These are phyloP conservation scores for Lasiurus borealis DNA, from an alignment of 2,113 vertebrate genomes.

Conservation along the genomic window DNA sequence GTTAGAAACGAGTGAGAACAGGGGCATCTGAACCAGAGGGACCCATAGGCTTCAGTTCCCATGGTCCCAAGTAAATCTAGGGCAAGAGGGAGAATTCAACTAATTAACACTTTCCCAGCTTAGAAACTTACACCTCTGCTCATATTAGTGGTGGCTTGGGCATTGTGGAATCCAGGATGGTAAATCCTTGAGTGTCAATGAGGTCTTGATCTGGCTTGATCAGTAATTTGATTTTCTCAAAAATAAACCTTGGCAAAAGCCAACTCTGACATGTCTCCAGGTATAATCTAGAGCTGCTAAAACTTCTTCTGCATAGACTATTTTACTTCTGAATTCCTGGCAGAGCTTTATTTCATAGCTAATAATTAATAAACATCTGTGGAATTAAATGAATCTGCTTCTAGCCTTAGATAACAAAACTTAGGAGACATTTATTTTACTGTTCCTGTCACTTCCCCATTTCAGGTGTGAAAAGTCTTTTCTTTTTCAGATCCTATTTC, in stretches of 20 bases:
- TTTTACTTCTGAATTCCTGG: background rate
- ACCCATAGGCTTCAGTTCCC: background rate
- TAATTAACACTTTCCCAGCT: background rate
- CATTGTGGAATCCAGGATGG: background rate
- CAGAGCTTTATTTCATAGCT: background rate
- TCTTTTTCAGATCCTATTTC: background rate
- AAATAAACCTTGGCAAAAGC: background rate
- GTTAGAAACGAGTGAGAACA: background rate
- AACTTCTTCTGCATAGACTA: background rate
- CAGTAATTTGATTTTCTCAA: background rate
- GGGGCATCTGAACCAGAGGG: background rate
- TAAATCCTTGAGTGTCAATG: background rate
- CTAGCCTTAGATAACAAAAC: background rate
- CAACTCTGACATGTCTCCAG: background rate
- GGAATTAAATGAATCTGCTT: background rate
- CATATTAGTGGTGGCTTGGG: background rate
- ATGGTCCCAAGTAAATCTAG: background rate
- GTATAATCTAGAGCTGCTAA: background rate
- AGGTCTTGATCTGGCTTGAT: background rate
- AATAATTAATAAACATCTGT: background rate
- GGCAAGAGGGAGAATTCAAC: background rate
- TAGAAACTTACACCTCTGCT: background rate
- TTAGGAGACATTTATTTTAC: background rate
- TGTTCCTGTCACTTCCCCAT: background rate
- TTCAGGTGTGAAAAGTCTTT: background rate